Conservation (phyloP, 2,888 invertebrate species). For the Meteorus colon region DNA sequence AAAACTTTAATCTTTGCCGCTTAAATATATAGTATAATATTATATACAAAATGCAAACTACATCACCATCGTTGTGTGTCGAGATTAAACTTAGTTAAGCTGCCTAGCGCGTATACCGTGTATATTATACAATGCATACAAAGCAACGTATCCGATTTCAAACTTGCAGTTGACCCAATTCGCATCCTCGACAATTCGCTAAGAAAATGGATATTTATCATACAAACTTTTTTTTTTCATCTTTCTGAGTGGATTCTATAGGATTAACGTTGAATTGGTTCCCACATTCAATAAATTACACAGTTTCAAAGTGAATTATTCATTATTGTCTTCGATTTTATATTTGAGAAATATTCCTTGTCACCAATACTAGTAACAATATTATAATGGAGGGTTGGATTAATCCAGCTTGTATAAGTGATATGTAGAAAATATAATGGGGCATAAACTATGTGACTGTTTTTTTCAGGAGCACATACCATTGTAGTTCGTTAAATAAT, state of each 20-base stretch:
- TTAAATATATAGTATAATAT: neutral
- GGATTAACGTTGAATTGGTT: too few relatives aligned
- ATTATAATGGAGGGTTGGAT: neutral
- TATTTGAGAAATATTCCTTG: too few relatives aligned
- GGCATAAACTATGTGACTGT: neutral
- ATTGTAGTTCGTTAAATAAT: conserved; percentile 8
- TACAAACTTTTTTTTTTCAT: neutral
- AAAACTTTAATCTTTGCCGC: neutral
- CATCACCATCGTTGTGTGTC: neutral
- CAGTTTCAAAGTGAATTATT: too few relatives aligned
- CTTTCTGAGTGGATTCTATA: neutral
- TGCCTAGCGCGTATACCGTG: neutral
- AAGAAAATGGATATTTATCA: neutral
- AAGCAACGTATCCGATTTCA: conserved; percentile 17
- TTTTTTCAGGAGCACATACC: neutral
- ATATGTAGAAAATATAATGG: neutral
- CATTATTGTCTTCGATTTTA: too few relatives aligned
- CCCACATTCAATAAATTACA: too few relatives aligned
- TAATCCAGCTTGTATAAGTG: neutral
- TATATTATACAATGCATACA: conserved; percentile 20
- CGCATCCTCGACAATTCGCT: neutral
- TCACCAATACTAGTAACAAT: neutral
- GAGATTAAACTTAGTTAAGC: conserved; percentile 17
- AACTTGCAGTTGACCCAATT: conserved; percentile 15
- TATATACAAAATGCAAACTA: neutral